Evolutionary conservation across 2,113 vertebrate species (phyloP), one percentile per base, ranked within the genome.

Genomic region (Atherinomorus stipes): DNA sequence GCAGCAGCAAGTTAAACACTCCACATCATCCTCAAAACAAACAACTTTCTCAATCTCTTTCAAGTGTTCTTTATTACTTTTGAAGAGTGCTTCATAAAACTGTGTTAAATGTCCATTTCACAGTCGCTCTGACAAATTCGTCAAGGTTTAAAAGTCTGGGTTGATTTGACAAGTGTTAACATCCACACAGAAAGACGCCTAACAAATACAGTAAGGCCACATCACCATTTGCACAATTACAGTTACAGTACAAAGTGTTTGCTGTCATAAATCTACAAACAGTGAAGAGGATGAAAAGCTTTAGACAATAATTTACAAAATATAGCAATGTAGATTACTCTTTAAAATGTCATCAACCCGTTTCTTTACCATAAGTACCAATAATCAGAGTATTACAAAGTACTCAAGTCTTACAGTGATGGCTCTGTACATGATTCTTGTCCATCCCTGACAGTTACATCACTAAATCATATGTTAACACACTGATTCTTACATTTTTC

Each of bases 141-240:
- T 80, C 37, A 34, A 38, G 45, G 83, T 64, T 26, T 65, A 66
- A 65, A 82, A 72, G 78, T 73, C 50, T 51, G 64, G 44, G 75
- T 54, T 18, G 47, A 65, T 68, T 62, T 78, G 63, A 72, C 77
- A 63, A 58, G 62, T 63, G 83, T 76, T 62, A 64, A 65, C 70
- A 38, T 65, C 76, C 69, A 13, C n/a, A 84, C 40, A 58, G 60
- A n/a, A 76, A 56, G 74, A 83, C 9, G 74, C 75, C 65, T 47
- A 61, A 80, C 80, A 81, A 61, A 81, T 47, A 91, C 89, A 81
- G 54, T 78, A 86, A 88, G 88, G 87, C 89, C 86, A 91, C 81
- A 70, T 63, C 82, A 90, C 90, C 66, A 85, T 64, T 71, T 18
- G 65, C 85, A 91, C 90, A 45, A 88, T 31, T 77, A 89, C 72